phyloP scores from a whole-genome alignment of 2,888 invertebrate species.

The Rhaphigaster nebulosa region DNA sequence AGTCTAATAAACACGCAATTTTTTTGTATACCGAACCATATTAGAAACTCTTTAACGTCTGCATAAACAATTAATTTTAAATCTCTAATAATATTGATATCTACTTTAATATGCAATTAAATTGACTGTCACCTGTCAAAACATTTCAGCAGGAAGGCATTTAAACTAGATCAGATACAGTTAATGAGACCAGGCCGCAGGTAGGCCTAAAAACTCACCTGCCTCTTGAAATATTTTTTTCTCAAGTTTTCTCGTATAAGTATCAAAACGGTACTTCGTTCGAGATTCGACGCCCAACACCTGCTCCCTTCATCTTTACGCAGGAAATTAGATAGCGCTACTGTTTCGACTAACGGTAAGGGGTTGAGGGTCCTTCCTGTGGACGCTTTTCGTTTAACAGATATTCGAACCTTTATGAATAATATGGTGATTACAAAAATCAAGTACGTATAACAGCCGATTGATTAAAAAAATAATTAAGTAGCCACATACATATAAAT shows the following conservation, averaged over 20 bases:
- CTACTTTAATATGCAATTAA: neutral
- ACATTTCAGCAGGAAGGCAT: neutral
- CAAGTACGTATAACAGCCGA: too few species aligned
- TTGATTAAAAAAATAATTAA: too few species aligned
- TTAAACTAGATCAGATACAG: constrained; percentile 36
- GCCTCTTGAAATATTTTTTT: neutral
- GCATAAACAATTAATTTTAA: neutral
- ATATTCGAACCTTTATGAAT: neutral
- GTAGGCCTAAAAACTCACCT: constrained; percentile 15
- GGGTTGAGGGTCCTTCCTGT: constrained; percentile 19
- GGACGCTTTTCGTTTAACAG: neutral
- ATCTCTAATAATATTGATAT: neutral
- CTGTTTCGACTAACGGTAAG: neutral
- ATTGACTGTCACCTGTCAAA: neutral
- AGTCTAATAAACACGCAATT: too few species aligned
- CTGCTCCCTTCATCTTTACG: neutral
- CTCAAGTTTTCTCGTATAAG: neutral
- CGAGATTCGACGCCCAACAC: constrained; percentile 8
- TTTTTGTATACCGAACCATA: too few species aligned
- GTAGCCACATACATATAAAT: too few species aligned
- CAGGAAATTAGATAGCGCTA: constrained; percentile 46
- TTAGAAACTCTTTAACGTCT: neutral
- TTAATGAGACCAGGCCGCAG: neutral
- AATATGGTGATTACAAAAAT: neutral
- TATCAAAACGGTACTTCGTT: constrained; percentile 35